phyloP scores from a whole-genome alignment of 2,888 invertebrate species.

The Phragmatobia fuliginosa region DNA sequence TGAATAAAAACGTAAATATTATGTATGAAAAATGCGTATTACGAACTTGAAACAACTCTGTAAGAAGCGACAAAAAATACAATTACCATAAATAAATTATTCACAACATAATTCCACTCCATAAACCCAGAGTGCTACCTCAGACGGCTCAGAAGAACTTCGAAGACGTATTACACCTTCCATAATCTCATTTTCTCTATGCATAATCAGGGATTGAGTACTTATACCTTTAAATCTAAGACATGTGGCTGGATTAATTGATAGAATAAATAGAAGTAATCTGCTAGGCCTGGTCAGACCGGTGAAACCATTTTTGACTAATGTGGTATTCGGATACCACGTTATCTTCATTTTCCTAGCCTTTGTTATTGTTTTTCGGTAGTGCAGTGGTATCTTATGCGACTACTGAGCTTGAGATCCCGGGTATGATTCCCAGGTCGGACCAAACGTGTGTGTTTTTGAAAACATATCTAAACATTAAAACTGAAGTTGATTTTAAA shows the following conservation, averaged over 20 bases:
- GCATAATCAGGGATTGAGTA: conserved; percentile 51
- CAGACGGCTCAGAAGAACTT: conserved; percentile 44
- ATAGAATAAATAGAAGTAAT: too few relatives aligned
- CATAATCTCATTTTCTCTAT: conserved; percentile 54
- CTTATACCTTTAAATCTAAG: conserved; percentile 14
- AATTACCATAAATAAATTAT: conserved; percentile 60
- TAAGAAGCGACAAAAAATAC: conserved; percentile 43
- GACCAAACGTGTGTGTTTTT: too few relatives aligned
- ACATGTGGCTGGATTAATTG: conserved; percentile 13
- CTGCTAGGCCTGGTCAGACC: too few relatives aligned
- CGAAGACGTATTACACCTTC: conserved; percentile 53
- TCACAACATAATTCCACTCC: conserved; percentile 57
- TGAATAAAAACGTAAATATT: conserved; percentile 27
- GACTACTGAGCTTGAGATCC: too few relatives aligned
- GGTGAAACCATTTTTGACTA: too few relatives aligned
- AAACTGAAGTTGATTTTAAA: too few relatives aligned
- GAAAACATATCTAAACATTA: too few relatives aligned
- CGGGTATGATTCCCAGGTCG: too few relatives aligned
- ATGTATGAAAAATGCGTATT: conserved; percentile 16
- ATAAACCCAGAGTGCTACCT: conserved; percentile 52
- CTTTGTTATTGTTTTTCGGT: too few relatives aligned
- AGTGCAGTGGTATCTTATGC: too few relatives aligned
- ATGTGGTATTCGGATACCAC: too few relatives aligned
- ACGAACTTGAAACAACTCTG: conserved; percentile 33
- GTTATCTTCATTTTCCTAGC: too few relatives aligned